Conservation (phyloP, 2,113 vertebrate species). For the Mandrillus leucophaeus region DNA sequence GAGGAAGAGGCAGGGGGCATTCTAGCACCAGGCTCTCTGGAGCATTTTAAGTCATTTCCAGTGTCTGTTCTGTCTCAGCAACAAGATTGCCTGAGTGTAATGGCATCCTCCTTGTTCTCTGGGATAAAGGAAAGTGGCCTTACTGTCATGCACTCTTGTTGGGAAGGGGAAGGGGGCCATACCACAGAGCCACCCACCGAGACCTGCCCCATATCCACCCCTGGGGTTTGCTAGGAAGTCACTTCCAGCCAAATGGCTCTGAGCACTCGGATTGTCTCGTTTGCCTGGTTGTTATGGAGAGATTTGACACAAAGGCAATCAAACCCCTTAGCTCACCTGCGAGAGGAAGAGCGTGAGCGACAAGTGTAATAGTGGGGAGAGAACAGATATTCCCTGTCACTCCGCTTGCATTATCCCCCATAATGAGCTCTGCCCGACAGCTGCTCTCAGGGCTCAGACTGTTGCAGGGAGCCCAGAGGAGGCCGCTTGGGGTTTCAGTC, state of each 20-base stretch:
- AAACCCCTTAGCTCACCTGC: constrained; percentile 65
- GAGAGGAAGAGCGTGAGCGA: background rate
- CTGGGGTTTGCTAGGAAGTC: background rate
- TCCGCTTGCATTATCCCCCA: constrained; percentile 27
- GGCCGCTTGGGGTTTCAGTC: background rate
- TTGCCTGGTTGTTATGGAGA: constrained; percentile 42
- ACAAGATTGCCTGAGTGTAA: background rate
- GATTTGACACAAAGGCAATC: constrained; percentile 44
- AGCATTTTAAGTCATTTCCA: background rate
- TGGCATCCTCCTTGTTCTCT: background rate
- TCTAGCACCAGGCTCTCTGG: background rate
- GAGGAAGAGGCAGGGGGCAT: background rate
- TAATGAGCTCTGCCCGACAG: constrained; percentile 62
- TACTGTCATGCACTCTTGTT: background rate
- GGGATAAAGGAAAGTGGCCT: background rate
- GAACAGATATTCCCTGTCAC: constrained; percentile 57
- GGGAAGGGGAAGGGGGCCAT: background rate
- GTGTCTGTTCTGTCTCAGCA: background rate
- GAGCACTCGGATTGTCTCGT: constrained; percentile 29
- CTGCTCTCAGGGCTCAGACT: background rate
- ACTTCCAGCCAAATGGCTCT: background rate
- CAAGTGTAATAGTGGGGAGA: constrained; percentile 52
- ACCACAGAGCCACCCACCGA: background rate
- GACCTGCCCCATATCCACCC: background rate
- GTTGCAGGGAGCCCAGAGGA: background rate